A percentile compares a stretch with the other conserved stretches of the same genome.
These are phyloP conservation scores for Archips xylosteana DNA, from an alignment of 2,888 invertebrate genomes.

Conservation along the genomic window DNA sequence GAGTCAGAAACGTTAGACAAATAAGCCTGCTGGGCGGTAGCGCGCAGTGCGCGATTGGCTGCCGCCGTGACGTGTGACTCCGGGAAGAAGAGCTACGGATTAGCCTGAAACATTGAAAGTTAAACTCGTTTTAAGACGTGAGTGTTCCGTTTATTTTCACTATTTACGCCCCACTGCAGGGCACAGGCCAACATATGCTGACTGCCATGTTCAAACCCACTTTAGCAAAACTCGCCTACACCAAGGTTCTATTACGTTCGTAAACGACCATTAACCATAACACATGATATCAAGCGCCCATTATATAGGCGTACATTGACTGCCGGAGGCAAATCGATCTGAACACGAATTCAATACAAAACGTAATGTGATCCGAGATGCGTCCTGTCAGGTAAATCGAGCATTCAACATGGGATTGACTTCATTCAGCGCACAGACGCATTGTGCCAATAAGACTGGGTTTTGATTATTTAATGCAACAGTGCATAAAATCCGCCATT, in stretches of 20 bases:
- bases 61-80: too few species aligned
- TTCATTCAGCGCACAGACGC: not conserved
- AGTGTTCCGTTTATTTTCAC: too few species aligned
- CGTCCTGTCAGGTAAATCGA: conserved; percentile 24
- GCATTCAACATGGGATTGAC: conserved; percentile 17
- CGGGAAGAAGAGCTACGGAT: too few species aligned
- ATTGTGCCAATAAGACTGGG: not conserved
- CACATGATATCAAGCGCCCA: not conserved
- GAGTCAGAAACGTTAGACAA: too few species aligned
- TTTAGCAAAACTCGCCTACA: not conserved
- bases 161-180: too few species aligned
- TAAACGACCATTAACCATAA: not conserved
- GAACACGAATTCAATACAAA: conserved; percentile 35
- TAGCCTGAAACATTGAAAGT: too few species aligned
- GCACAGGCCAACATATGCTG: too few species aligned
- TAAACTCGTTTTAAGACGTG: too few species aligned
- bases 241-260: not conserved
- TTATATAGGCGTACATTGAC: not conserved
- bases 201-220: not conserved
- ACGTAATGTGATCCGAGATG: conserved; percentile 26
- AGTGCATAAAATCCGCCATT: too few species aligned
- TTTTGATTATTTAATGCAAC: not conserved
- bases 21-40: too few species aligned
- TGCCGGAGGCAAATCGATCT: conserved; percentile 22
- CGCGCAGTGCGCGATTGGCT: too few species aligned